phyloP scores from a whole-genome alignment of 2,888 invertebrate species.

The Eupelmus urozonus region DNA sequence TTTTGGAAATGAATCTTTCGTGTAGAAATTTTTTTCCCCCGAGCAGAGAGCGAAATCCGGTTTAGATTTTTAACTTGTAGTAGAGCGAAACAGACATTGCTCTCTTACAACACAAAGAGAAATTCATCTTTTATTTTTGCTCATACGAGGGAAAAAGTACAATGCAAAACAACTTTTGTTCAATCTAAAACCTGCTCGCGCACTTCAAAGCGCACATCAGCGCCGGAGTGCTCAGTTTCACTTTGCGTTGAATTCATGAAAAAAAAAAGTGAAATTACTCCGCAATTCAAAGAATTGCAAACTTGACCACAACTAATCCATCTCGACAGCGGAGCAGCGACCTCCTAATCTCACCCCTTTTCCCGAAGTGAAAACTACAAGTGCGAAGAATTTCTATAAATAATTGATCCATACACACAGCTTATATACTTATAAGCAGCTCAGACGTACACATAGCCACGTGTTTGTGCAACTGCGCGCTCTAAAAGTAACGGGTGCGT shows the following conservation, averaged over 20 bases:
- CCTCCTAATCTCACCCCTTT: no score
- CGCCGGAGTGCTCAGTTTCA: background rate
- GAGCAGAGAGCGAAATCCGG: slow-evolving; percentile 4
- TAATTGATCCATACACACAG: slow-evolving; percentile 2
- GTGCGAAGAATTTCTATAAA: slow-evolving; percentile 27
- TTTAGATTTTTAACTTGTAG: slow-evolving; percentile 29
- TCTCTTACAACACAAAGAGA: slow-evolving; percentile 50
- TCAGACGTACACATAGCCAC: background rate
- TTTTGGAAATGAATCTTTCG: slow-evolving; percentile 34
- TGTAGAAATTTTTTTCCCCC: slow-evolving; percentile 10
- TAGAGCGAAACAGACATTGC: slow-evolving; percentile 28
- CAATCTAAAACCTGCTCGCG: background rate
- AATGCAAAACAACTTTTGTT: background rate
- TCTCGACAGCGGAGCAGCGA: no score
- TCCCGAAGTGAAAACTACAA: slow-evolving; percentile 7
- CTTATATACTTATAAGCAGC: background rate
- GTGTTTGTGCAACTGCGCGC: background rate
- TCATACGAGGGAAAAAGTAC: background rate
- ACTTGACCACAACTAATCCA: no score
- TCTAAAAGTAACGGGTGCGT: slow-evolving; percentile 61
- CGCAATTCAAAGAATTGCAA: background rate
- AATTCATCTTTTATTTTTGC: slow-evolving; percentile 44
- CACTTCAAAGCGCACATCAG: background rate
- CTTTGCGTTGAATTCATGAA: background rate
- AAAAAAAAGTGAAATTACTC: background rate